Evolutionary conservation across 2,888 invertebrate genomes (phyloP).

Genomic region (Thecocarcelia acutangulata): DNA sequence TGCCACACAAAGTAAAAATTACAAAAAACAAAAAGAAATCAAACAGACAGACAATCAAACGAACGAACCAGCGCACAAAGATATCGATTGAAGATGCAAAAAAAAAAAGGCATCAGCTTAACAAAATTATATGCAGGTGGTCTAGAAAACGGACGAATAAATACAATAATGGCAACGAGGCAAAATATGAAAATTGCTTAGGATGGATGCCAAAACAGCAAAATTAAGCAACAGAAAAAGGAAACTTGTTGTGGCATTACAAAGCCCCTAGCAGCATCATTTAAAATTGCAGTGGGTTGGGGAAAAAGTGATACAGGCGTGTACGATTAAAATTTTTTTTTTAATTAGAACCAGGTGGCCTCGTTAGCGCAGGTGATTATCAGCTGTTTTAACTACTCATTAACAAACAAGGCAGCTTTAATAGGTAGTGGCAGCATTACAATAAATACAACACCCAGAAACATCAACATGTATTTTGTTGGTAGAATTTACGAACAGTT

Average conservation of each 20-base stretch:
- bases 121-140: constrained; percentile 66
- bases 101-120: constrained; percentile 21
- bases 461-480: no score
- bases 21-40: background rate
- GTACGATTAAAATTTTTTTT: no score
- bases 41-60: constrained; percentile 17
- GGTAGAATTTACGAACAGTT: no score
- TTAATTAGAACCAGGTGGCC: no score
- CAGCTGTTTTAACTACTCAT: no score
- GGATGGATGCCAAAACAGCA: constrained; percentile 35
- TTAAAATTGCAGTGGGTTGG: constrained; percentile 11
- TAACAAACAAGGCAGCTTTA: no score
- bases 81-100: constrained; percentile 12
- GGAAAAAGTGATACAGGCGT: background rate
- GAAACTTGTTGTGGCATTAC: constrained; percentile 46
- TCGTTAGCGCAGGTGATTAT: no score
- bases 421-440: no score
- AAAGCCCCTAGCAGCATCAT: constrained; percentile 3
- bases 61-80: background rate
- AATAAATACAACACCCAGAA: no score
- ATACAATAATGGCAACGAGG: constrained; percentile 53
- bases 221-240: constrained; percentile 21
- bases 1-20: constrained; percentile 12
- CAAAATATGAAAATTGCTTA: constrained; percentile 46
- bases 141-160: constrained; percentile 62